A percentile compares a stretch with the other conserved stretches of the same genome.
Evolutionary conservation across 2,888 invertebrate species (phyloP).

Genomic region (Heterodera filipjevi): DNA sequence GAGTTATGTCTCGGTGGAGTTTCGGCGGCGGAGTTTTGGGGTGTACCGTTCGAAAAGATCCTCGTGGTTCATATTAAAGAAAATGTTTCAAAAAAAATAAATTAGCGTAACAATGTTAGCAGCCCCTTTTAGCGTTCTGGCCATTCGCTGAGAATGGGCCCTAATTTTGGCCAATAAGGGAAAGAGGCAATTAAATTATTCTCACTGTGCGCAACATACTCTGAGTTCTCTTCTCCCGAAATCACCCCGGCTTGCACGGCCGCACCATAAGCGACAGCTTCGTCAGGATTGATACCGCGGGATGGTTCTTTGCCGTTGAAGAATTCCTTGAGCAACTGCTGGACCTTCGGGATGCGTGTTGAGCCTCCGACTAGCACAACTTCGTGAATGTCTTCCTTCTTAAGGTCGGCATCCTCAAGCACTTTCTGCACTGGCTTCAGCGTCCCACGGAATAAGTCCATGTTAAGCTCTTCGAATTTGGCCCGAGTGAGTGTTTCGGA

Average conservation of each 20-base stretch:
- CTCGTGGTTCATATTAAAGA: too few relatives aligned
- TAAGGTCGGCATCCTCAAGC: slow-evolving; percentile 97
- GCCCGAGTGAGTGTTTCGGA: slow-evolving; percentile 95
- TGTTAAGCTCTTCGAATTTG: slow-evolving; percentile 75
- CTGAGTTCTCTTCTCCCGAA: slow-evolving; percentile 83
- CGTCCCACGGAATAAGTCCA: slow-evolving; percentile 77
- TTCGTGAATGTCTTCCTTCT: slow-evolving; percentile 96
- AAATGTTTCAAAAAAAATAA: too few relatives aligned
- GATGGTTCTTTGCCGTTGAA: slow-evolving; percentile 97
- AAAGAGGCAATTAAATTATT: neutral
- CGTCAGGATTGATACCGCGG: slow-evolving; percentile 84
- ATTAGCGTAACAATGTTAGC: too few relatives aligned
- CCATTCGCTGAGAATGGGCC: too few relatives aligned
- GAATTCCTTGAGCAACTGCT: slow-evolving; percentile 72
- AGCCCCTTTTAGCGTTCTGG: too few relatives aligned
- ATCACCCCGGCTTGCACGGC: slow-evolving; percentile 98
- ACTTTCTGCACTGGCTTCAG: slow-evolving; percentile 88
- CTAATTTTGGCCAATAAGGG: too few relatives aligned
- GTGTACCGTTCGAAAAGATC: too few relatives aligned
- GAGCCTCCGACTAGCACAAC: slow-evolving; percentile 98
- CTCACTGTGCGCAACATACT: slow-evolving; percentile 35
- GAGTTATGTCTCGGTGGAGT: too few relatives aligned
- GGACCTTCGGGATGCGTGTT: slow-evolving; percentile 97
- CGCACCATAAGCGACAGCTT: slow-evolving; percentile 91
- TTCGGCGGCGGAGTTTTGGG: too few relatives aligned